phyloP scores from a whole-genome alignment of 2,797 vertebrate species.

The Takifugu ocellatus region DNA sequence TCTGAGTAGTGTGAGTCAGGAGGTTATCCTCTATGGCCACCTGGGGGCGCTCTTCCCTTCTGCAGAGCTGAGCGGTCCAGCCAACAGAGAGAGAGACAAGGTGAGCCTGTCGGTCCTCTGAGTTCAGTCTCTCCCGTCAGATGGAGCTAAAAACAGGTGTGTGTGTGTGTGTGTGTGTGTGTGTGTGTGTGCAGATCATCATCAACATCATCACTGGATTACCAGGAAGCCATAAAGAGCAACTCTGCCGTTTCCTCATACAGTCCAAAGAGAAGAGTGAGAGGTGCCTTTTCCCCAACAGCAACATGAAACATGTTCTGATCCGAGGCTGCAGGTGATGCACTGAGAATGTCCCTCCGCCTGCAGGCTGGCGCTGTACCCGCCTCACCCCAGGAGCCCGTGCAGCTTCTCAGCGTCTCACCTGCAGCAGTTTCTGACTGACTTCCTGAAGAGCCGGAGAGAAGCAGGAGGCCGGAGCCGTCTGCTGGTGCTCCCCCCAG shows the following conservation, averaged over 20 bases:
- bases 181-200: conserved; percentile 72
- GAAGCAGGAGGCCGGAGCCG: conserved; percentile 65
- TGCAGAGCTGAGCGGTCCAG: conserved; percentile 61
- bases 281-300: conserved; percentile 68
- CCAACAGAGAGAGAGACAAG: conserved; percentile 73
- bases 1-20: conserved; percentile 82
- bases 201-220: conserved; percentile 87
- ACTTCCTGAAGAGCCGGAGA: conserved; percentile 79
- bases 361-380: conserved; percentile 87
- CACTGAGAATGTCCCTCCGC: not conserved
- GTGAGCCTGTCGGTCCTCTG: conserved; percentile 61
- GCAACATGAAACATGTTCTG: not conserved
- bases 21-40: conserved; percentile 84
- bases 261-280: conserved; percentile 82
- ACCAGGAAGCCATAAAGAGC: conserved; percentile 86
- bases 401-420: conserved; percentile 85
- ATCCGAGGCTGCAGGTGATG: not conserved
- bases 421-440: conserved; percentile 86
- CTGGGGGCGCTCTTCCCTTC: conserved; percentile 82
- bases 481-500: conserved; percentile 87
- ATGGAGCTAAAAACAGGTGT: not conserved
- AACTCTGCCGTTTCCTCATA: conserved; percentile 84
- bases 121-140: conserved; percentile 3
- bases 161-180: not conserved
- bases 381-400: conserved; percentile 78